phyloP scores from a whole-genome alignment of 2,113 vertebrate species.

The Callipepla squamata region DNA sequence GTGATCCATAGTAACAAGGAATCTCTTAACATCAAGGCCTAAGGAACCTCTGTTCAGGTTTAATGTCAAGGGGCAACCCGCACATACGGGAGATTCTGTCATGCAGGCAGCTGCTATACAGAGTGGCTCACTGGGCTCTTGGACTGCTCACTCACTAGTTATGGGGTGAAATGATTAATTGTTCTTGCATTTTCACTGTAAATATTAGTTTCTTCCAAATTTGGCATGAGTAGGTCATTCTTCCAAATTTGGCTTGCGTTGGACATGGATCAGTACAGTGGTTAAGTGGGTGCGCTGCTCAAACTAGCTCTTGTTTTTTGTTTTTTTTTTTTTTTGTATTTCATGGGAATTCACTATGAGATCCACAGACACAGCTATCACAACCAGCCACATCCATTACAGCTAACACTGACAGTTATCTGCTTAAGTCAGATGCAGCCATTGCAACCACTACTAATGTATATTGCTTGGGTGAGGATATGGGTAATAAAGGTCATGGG shows the following conservation, averaged over 20 bases:
- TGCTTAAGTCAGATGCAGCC: too few relatives aligned
- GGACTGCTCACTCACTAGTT: not conserved
- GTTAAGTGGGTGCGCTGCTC: not conserved
- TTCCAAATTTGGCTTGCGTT: not conserved
- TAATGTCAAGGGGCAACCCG: not conserved
- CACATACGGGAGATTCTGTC: not conserved
- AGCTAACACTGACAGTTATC: not conserved
- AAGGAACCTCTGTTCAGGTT: not conserved
- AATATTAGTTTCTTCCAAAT: not conserved
- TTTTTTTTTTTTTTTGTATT: not conserved
- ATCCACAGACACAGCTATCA: not conserved
- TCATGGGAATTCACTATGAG: not conserved
- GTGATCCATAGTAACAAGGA: not conserved
- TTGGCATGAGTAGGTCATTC: too few relatives aligned
- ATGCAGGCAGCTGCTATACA: not conserved
- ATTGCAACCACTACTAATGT: not conserved
- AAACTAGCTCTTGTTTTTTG: not conserved
- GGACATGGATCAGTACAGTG: not conserved
- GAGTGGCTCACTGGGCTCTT: not conserved
- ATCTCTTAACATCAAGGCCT: too few relatives aligned
- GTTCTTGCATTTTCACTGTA: not conserved
- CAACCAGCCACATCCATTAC: not conserved
- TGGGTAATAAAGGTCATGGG: not conserved
- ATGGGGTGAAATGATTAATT: not conserved
- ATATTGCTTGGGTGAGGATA: not conserved